Base-by-base conservation (phyloP, 2,113 vertebrate species). In the Cygnus buccinator region DNA sequence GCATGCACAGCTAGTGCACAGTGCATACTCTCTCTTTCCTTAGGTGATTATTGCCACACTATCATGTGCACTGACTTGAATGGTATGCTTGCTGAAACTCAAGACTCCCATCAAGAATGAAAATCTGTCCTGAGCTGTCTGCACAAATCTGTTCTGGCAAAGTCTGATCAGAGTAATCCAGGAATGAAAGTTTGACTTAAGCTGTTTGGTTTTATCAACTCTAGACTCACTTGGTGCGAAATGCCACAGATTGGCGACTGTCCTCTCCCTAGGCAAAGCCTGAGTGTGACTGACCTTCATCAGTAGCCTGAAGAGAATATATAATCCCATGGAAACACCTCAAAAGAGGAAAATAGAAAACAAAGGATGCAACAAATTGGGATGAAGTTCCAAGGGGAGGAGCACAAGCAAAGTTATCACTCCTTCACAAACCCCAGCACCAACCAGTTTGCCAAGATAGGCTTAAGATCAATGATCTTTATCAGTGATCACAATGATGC, bases 101-200 rank as follows among this genome's bases (percentile, higher is more conserved):
- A 78, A 90, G 66, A 59, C 62, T 89, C 18, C 67, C 57, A 63
- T 90, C 58, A 88, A 82, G 71, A 93, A 96, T 87, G 74, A 84
- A 78, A 89, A 91, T n/a, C 52, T 91, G 61, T 84, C 25, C 84
- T 70, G 25, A 72, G 43, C 62, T 89, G 66, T 59, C 90, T 90
- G 71, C 48, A 87, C 57, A 72, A 87, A 57, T 35, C 26, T 66
- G 39, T 39, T 82, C 82, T 79, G 94, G 75, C 78, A 94, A 55
- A 91, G 75, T 28, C 67, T 88, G 20, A 59, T 54, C 81, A 26
- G 78, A 90, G 54, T 54, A 91, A 92, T 58, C 26, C 78, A 70
- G 71, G 75, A 87, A 25, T 65, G 48, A 76, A 92, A 62, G 18
- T 66, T 85, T 92, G 67, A 83, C 63, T 67, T 82, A 79, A 88